These are phyloP conservation scores for Tetragnatha versicolor DNA, from an alignment of 1,140 invertebrate species.

Conservation along the genomic window DNA sequence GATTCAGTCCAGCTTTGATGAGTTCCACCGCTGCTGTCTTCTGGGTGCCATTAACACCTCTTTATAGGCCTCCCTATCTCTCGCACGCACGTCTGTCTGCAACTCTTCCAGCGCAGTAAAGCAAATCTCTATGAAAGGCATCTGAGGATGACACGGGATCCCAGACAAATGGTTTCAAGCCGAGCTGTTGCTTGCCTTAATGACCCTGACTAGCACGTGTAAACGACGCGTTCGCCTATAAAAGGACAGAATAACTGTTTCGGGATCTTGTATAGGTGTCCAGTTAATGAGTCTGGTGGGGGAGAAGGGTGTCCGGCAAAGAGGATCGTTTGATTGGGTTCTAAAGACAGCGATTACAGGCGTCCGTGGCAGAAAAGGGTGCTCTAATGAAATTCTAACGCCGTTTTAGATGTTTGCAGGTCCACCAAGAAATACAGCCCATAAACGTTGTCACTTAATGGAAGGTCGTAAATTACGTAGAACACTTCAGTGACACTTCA, in stretches of 20 bases:
- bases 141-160: background rate
- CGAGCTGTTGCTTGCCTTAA: constrained; percentile 44
- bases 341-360: constrained; percentile 50
- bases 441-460: constrained; percentile 51
- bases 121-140: background rate
- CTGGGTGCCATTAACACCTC: too few species aligned
- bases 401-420: constrained; percentile 52
- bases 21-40: too few species aligned
- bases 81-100: too few species aligned
- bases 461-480: constrained; percentile 43
- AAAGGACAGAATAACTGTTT: constrained; percentile 26
- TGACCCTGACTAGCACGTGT: constrained; percentile 34
- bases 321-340: constrained; percentile 48
- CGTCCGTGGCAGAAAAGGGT: constrained; percentile 38
- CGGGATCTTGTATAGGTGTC: constrained; percentile 8
- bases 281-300: constrained; percentile 23
- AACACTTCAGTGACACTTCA: constrained; percentile 45
- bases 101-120: too few species aligned
- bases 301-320: constrained; percentile 2
- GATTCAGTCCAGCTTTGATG: too few species aligned
- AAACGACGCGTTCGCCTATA: constrained; percentile 33
- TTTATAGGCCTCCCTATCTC: too few species aligned
- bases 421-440: constrained; percentile 48
- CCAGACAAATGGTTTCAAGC: constrained; percentile 12
- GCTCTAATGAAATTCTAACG: constrained; percentile 53